Evolutionary conservation across 2,888 invertebrate genomes (phyloP), one percentile per base, ranked within the genome.

Genomic region (Protophormia terraenovae): DNA sequence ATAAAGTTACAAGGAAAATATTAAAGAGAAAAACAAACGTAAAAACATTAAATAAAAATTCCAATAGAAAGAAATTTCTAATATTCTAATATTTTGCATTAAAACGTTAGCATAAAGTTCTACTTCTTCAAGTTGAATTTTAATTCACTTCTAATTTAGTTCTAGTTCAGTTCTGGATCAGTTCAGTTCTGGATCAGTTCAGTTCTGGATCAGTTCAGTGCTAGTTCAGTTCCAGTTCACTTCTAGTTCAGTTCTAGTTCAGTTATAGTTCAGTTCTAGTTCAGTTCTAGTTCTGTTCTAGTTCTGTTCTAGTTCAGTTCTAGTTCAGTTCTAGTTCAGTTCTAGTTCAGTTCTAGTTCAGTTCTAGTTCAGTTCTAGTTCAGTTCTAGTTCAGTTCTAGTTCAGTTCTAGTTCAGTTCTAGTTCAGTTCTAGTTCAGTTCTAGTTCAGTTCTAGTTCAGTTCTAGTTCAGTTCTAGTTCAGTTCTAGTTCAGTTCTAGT

Each of bases 401-500:
- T 50, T 50, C 50, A 10, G 50, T 50, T 50, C 22, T 50, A 50
- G 50, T 50, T 50, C 50, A 10, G 50, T 50, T 50, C 50, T 50
- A 22, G 50, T 50, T 50, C 19, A 10, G 50, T 50, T 50, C 22
- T 50, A 22, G 50, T 50, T 50, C 50, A 10, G 50, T 50, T 50
- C 50, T 50, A 22, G 50, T 50, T 50, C 50, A 10, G 50, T 50
- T 50, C 50, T 50, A 50, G 50, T 50, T 50, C 50, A 10, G 50
- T 50, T 50, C 50, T 50, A 50, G 50, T 50, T 50, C 50, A 10
- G 50, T 50, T 50, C 50, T 50, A 50, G 50, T 50, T 50, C 50
- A 10, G 50, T 50, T 50, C 50, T 22, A 50, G 22, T 50, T 50
- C 50, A 1, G 50, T 50, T 50, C 50, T 50, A 50, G 50, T 50